Evolutionary conservation across 2,888 invertebrate genomes (phyloP).

Genomic region (Xestia ashworthii): DNA sequence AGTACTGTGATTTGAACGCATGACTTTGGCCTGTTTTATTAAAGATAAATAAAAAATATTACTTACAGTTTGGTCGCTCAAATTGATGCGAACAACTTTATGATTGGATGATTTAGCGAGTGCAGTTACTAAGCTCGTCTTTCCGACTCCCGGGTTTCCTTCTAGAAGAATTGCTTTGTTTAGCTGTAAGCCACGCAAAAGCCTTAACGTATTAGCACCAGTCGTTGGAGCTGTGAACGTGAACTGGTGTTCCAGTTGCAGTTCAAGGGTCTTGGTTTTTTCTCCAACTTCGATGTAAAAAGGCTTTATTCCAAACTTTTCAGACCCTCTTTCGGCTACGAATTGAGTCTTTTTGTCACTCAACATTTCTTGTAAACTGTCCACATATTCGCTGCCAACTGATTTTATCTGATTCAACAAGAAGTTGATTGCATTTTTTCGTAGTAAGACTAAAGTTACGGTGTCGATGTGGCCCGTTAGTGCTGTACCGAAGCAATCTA

Average conservation of each 20-base stretch:
- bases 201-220: slow-evolving; percentile 94
- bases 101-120: slow-evolving; percentile 96
- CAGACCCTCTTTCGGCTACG: slow-evolving; percentile 78
- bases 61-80: slow-evolving; percentile 98
- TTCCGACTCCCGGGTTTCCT: slow-evolving; percentile 99
- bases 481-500: slow-evolving; percentile 98
- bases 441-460: slow-evolving; percentile 83
- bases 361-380: slow-evolving; percentile 75
- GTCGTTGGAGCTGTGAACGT: slow-evolving; percentile 95
- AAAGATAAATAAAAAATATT: background rate
- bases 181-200: slow-evolving; percentile 97
- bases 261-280: slow-evolving; percentile 64
- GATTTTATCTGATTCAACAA: slow-evolving; percentile 89
- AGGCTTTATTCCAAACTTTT: slow-evolving; percentile 94
- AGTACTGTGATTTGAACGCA: background rate
- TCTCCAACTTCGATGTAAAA: slow-evolving; percentile 93
- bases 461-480: slow-evolving; percentile 93
- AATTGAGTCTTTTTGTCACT: slow-evolving; percentile 80
- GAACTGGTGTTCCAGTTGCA: slow-evolving; percentile 86
- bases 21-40: background rate
- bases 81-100: slow-evolving; percentile 97
- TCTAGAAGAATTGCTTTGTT: slow-evolving; percentile 98
- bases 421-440: slow-evolving; percentile 89
- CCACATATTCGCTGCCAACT: slow-evolving; percentile 81
- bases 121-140: slow-evolving; percentile 98